Evolutionary conservation across 2,797 vertebrate genomes (phyloP), one percentile per base, ranked within the genome.

Genomic region (Rhyacichthys aspro): DNA sequence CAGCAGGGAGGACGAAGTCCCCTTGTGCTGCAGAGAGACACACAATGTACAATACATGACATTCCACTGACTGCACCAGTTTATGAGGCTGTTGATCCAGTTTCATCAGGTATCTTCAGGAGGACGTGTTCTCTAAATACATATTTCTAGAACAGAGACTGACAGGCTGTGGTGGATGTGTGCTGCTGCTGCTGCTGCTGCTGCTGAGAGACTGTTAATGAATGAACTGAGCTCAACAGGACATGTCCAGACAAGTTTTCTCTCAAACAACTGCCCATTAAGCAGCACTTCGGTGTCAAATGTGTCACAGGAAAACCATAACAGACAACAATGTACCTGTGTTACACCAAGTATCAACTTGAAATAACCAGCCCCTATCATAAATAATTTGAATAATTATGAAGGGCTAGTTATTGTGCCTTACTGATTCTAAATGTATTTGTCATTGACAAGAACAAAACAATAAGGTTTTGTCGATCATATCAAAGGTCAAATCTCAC

Each of bases 1-100:
- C 75, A 92, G 77, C 58, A 93, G 90, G 70, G 94, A 88, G 71
- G 94, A 88, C 41, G 95, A 90, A 72, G 93, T 86, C 55, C 92
- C 92, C 82, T 96, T 95, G 72, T 90, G 87, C 86, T 95, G 85
- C 55, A 72, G 56, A 73, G n/a, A 72, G 10, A 64, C 16, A 52
- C 39, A 63, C 43, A 18, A 41, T n/a, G 14, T 1, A 18, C 19
- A 43, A 11, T 49, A 57, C 0, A 23, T 12, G 8, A 12, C 12
- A 11, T 10, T 10, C 52, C 11, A 45, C 7, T 5, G 9, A 11
- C 38, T 28, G 9, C 48, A n/a, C n/a, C n/a, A n/a, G 58, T 14
- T 47, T 43, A 8, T 32, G 39, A 8, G 1, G 42, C 46, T 0
- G 8, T 16, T 5, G 60, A 77, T 67, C 66, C 58, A 67, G 59